phyloP scores from a whole-genome alignment of 23 tunicate species.

The Trididemnum clinides region DNA sequence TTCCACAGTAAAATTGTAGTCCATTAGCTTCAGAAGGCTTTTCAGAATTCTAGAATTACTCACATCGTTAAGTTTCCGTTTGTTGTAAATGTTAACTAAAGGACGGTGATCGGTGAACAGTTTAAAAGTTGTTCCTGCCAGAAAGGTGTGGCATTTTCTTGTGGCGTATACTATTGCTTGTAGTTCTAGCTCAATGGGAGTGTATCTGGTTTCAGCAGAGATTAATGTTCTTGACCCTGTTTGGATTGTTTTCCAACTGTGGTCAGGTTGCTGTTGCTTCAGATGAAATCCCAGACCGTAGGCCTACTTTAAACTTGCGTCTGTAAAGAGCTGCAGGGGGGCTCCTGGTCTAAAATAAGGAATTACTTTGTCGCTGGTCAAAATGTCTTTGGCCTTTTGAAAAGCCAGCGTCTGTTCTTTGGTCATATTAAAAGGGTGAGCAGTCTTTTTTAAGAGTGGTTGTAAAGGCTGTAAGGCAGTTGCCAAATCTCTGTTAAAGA shows the following conservation, averaged over 20 bases:
- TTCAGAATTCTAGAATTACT: neutral
- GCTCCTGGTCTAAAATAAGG: neutral
- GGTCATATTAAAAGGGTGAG: neutral
- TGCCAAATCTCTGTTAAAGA: neutral
- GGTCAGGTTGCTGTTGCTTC: neutral
- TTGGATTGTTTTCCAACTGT: neutral
- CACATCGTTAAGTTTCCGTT: neutral
- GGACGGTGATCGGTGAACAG: constrained; percentile 8
- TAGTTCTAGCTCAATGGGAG: constrained; percentile 3
- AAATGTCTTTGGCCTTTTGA: neutral
- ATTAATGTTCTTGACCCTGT: neutral
- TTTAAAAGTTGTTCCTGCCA: neutral
- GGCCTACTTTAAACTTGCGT: too few species aligned
- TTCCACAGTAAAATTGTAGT: neutral
- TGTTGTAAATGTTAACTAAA: constrained; percentile 3
- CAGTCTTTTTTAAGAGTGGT: constrained; percentile 1
- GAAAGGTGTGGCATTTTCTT: constrained; percentile 12
- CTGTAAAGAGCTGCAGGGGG: neutral
- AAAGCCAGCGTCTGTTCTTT: neutral
- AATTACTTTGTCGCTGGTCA: neutral
- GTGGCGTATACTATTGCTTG: neutral
- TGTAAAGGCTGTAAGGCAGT: neutral
- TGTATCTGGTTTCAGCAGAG: constrained; percentile 1
- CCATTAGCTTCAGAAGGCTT: neutral
- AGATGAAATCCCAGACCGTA: constrained; percentile 8